Evolutionary conservation across 2,888 invertebrate species (phyloP).

Genomic region (Mythimna impura): DNA sequence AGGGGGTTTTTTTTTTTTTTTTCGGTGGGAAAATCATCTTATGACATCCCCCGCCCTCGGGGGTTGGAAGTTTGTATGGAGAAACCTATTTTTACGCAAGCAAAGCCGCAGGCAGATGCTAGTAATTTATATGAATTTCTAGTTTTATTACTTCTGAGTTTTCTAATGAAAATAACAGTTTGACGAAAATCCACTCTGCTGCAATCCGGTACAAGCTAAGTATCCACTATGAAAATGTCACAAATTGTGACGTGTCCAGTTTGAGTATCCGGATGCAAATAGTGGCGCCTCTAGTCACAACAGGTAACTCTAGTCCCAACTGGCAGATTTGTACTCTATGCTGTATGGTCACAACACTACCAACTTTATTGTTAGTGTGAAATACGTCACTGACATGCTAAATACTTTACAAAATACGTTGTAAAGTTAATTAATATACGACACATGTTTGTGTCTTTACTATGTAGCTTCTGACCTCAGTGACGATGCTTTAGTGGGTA

Average conservation of each 20-base stretch:
- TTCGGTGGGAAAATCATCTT: too few species aligned
- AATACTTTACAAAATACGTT: slow-evolving; percentile 56
- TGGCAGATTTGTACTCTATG: not conserved
- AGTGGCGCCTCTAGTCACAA: not conserved
- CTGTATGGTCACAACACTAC: not conserved
- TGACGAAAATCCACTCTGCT: too few species aligned
- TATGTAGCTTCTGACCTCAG: slow-evolving; percentile 19
- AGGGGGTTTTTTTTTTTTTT: too few species aligned
- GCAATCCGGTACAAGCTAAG: too few species aligned
- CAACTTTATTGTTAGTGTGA: slow-evolving; percentile 44
- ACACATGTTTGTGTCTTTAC: slow-evolving; percentile 37
- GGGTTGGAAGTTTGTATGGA: too few species aligned
- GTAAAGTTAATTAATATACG: slow-evolving; percentile 40
- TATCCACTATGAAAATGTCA: too few species aligned
- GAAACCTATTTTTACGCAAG: too few species aligned
- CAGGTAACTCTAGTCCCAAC: not conserved
- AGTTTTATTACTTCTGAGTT: too few species aligned
- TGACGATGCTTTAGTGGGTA: slow-evolving; percentile 20
- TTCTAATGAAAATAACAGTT: too few species aligned
- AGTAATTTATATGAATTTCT: too few species aligned
- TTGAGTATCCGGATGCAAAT: not conserved
- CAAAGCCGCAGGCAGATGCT: too few species aligned
- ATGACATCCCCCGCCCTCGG: too few species aligned
- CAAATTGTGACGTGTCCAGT: not conserved
- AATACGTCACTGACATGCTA: slow-evolving; percentile 61